Evolutionary conservation across 2,113 vertebrate genomes (phyloP), one percentile per base, ranked within the genome.

Genomic region (Oostethus manadensis): DNA sequence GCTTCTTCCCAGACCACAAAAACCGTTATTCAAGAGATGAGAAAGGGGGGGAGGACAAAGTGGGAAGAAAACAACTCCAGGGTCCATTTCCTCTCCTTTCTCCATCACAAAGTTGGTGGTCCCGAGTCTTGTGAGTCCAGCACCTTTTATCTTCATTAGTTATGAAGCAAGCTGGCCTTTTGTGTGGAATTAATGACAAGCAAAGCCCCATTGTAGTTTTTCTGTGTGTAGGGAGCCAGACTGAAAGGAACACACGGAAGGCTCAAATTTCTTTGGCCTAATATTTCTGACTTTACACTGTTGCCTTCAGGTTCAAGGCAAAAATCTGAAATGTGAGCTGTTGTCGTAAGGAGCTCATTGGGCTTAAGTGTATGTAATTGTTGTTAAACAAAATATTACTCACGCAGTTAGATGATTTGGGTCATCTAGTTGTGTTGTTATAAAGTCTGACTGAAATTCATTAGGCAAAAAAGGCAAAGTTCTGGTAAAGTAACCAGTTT

Each of bases 191-290:
- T 42, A 13, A 42, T 42, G 38, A 42, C 38, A 13, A 33, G 29
- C 8, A 33, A 33, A 33, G 29, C 29, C 29, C 8, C 29, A 73
- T 51, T 79, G 64, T 43, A 74, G 66, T 55, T 76, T 62, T 76
- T 46, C 68, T 61, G 42, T 64, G 60, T 3, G 58, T 67, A 42
- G 14, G 38, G 61, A 66, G 64, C 76, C 67, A 74, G 73, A 79
- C 53, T 55, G 35, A 13, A 55, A 55, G n/a, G 73, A 81, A 80
- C 72, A 75, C 38, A 42, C 3, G 38, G 43, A 62, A 77, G 73
- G 76, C 75, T 84, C 80, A 77, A 50, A 78, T 84, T 86, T 86
- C 79, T 74, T 42, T 51, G 66, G 61, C 72, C 62, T 68, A 70
- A 75, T 71, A 60, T 73, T 75, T 69, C 80, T 76, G 73, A 83